Conservation (phyloP, 2,113 vertebrate species). For the Hipposideros armiger region DNA sequence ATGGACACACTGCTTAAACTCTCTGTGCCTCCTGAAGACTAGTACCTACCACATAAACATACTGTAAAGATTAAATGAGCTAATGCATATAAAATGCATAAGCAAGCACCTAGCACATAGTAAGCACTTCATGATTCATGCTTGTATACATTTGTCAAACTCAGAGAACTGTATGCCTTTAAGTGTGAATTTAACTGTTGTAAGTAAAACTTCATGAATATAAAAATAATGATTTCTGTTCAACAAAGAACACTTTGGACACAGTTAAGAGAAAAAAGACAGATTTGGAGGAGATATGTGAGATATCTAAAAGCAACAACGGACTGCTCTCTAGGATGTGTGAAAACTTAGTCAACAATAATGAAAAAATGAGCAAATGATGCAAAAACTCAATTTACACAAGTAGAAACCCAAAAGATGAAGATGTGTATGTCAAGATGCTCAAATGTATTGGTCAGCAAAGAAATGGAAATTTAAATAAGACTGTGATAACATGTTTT, state of each 20-base stretch:
- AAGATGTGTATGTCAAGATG: not conserved
- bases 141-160: not conserved
- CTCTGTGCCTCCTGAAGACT: not conserved
- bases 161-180: not conserved
- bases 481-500: not conserved
- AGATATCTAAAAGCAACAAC: not conserved
- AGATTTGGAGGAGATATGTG: not conserved
- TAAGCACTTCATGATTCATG: not conserved
- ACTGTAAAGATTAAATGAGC: not conserved
- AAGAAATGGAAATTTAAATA: not conserved
- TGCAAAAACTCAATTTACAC: not conserved
- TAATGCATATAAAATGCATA: not conserved
- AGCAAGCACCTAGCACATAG: not conserved
- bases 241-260: not conserved
- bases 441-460: not conserved
- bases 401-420: not conserved
- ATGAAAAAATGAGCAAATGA: not conserved
- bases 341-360: not conserved
- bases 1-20: not conserved
- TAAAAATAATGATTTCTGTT: not conserved
- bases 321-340: not conserved
- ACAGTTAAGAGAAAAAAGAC: not conserved
- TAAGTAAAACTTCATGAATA: not conserved
- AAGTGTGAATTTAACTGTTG: not conserved
- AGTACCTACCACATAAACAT: not conserved